Evolutionary conservation across 2,113 vertebrate genomes (phyloP), one percentile per base, ranked within the genome.

Genomic region (Bombycilla garrulus): DNA sequence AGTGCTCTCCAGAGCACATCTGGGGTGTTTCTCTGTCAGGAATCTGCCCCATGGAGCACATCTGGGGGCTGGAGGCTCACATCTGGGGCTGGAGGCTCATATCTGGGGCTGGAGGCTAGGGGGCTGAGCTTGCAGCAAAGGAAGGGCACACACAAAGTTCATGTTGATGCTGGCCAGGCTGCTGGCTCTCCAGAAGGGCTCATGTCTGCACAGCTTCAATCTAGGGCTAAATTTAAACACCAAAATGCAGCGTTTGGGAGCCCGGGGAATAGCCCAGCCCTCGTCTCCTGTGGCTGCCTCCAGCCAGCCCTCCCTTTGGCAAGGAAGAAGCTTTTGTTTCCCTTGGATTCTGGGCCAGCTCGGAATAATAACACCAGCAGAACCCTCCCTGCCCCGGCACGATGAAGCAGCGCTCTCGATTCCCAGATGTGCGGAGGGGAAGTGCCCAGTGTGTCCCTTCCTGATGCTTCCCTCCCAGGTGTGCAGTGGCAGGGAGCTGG

Each of bases 311-410:
- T 97, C 28, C 77, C 88, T 92, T 95, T 97, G 88, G 92, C 81
- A 82, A 86, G 78, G 88, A 92, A 92, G 45, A 36, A 85, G 81
- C 86, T 95, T 96, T 96, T 97, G 84, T 97, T 95, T 73, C 56
- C 76, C 67, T 72, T 62, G 79, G 94, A 93, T 60, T 91, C 72
- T 0, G 6, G 38, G 56, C 58, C 79, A 79, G 72, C 70, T 90
- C 61, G 60, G 77, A 93, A 80, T 65, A 93, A 90, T 54, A 72
- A 69, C 29, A 60, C 31, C 56, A 82, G 78, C 1, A 2, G 57
- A 90, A 57, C 60, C 40, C 51, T 71, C 81, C 81, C 72, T 95
- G 76, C 40, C 76, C 60, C 53, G 72, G 91, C 77, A 84, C 84
- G 94, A 78, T 90, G 93, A 40, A 84, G 40, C 48, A 48, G 57